Base-by-base conservation (phyloP, 1,140 invertebrate species). In the Armadillidium nasatum region DNA sequence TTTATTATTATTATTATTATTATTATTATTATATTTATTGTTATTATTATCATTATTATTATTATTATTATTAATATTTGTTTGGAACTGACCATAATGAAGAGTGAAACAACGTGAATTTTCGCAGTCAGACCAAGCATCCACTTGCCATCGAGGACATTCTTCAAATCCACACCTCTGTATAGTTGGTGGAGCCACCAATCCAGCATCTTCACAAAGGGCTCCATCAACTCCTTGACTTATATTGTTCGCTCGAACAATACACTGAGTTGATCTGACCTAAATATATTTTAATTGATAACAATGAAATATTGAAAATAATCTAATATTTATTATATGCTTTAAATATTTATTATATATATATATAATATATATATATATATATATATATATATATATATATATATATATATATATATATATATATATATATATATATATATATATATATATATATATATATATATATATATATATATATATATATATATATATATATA, bases 101-200 rank as follows among this genome's bases (percentile, higher is more conserved):
- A 89, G 90, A 43, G 89, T 89, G 82, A 92, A 90, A 84, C 92
- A 94, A 70, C 90, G 87, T 10, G 91, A 90, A 44, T 87, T 87
- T 81, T 89, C 87, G 82, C 92, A 93, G 0, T 85, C 82, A 0
- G 89, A 88, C 92, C 92, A 94, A n/a, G 89, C 87, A 23, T 87
- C 87, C 4, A 88, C 84, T 69, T 88, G 86, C 92, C 92, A 94
- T 72, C 88, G 87, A 2, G 91, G 91, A 84, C 92, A 93, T 72
- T 88, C 87, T 69, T 89, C 87, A 6, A 86, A 84, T 46, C 91
- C 91, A 82, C 92, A 94, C 73, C 88, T 87, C 82, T 89, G 88
- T 66, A 90, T 87, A 72, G 89, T 90, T 70, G 87, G 84, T 1
- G 91, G 91, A 11, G 88, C 86, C 21, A 86, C 83, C 76, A 91